A percentile compares a stretch with the other conserved stretches of the same genome.
Conservation (phyloP, 2,113 vertebrate species). For the rat (Rattus norvegicus) region GRCr8 NC_086028.1:17439001-17439500, state of each 20-base stretch:
- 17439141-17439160: neutral
- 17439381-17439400: neutral
- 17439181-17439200: neutral
- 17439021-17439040: neutral
- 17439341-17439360: neutral
- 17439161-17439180: neutral
- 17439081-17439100: neutral
- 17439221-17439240: neutral
- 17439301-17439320: neutral
- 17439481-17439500: neutral
- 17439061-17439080: neutral
- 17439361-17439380: neutral
- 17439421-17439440: neutral
- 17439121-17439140: neutral
- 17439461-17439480: too few species aligned
- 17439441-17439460: too few species aligned
- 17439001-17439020: neutral
- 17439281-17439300: neutral
- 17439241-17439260: neutral
- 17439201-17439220: neutral
- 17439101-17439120: neutral
- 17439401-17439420: neutral
- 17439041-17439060: neutral
- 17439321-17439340: neutral
- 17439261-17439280: neutral